A percentile compares a stretch with the other conserved stretches of the same genome.
These are phyloP conservation scores for Nothoprocta pentlandii DNA, from an alignment of 2,113 vertebrate species.

Conservation along the genomic window DNA sequence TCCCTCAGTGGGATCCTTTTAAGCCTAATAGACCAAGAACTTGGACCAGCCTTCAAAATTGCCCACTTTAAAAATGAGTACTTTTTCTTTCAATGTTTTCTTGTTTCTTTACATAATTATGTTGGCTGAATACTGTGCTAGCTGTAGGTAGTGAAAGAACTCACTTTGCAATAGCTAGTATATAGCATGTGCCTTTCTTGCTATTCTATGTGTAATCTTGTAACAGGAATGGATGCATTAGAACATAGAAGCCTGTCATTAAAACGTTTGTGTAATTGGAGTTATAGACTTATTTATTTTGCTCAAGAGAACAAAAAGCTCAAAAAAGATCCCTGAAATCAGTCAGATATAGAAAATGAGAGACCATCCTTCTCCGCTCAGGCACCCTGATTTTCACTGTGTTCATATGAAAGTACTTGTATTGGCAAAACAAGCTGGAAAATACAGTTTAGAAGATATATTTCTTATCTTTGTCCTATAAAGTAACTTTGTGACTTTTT, in stretches of 20 bases:
- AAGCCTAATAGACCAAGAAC: neutral
- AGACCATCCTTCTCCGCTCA: neutral
- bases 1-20: neutral
- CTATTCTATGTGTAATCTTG: neutral
- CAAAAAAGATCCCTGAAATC: neutral
- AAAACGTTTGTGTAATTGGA: neutral
- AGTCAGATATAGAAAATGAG: rapidly evolving
- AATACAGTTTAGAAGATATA: neutral
- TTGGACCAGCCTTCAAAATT: neutral
- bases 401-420: neutral
- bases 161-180: too few species aligned
- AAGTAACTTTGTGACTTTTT: neutral
- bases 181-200: neutral
- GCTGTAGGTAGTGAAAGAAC: neutral
- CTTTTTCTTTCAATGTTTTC: rapidly evolving
- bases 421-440: neutral
- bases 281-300: neutral
- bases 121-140: rapidly evolving
- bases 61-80: rapidly evolving
- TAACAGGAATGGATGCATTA: neutral
- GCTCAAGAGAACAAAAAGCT: neutral
- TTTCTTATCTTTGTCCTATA: neutral
- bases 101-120: neutral
- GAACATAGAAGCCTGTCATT: neutral
- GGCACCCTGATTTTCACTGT: neutral